Base-by-base conservation (phyloP, 2,888 invertebrate genomes). In the Lepidonotus clava region DNA sequence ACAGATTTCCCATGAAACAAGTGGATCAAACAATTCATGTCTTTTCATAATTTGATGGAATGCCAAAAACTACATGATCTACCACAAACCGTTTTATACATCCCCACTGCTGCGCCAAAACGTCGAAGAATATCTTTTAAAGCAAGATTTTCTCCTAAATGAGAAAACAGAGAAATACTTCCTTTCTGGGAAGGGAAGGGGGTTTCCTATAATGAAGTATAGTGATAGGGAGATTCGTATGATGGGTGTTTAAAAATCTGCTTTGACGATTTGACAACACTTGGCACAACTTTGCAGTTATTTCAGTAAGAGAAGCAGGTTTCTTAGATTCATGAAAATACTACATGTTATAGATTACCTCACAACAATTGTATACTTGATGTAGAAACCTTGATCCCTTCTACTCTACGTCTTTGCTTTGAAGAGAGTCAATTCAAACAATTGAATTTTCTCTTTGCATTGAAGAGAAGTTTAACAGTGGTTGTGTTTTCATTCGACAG, bases 161-260 rank as follows among this genome's bases (percentile, higher is more conserved):
- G n/a, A n/a, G n/a, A n/a, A n/a, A n/a, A n/a, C n/a, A n/a, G n/a
- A n/a, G n/a, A n/a, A n/a, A n/a, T n/a, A n/a, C n/a, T n/a, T n/a
- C n/a, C n/a, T n/a, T n/a, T n/a, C n/a, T n/a, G n/a, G n/a, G n/a
- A n/a, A n/a, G n/a, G n/a, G n/a, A n/a, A n/a, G n/a, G n/a, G n/a
- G n/a, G n/a, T n/a, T n/a, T n/a, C n/a, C n/a, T n/a, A n/a, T n/a
- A n/a, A n/a, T n/a, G n/a, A n/a, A n/a, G n/a, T n/a, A n/a, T n/a
- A n/a, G n/a, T n/a, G n/a, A 46, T 46, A 18, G 71, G 6, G 34
- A 71, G 71, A 66, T 66, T 71, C 71, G n/a, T 71, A 71, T n/a
- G 18, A 18, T 21, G 36, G 21, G 34, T 71, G 1, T 66, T 21
- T 71, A 18, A 24, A 11, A 71, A 11, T 71, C 4, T 38, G 71